Conservation (phyloP, 2,797 vertebrate genomes). For the Periophthalmus magnuspinnatus region DNA sequence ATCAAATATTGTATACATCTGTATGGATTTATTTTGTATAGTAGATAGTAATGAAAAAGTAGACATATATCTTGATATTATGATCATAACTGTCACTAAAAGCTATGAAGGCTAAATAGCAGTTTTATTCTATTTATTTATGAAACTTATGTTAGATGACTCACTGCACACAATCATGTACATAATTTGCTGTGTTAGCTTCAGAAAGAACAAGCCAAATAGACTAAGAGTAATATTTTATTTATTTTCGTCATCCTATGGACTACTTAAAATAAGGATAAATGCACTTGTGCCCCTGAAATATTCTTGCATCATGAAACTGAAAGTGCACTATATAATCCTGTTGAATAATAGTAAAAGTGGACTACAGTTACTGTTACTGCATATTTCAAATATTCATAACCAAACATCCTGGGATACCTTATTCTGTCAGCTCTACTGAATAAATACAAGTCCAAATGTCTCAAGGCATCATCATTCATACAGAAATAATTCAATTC, state of each 20-base stretch:
- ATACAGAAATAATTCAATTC: slow-evolving; percentile 70
- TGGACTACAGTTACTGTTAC: slow-evolving; percentile 34
- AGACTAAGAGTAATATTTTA: neutral
- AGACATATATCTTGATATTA: no score
- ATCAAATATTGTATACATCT: no score
- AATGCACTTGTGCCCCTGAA: neutral
- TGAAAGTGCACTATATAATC: slow-evolving; percentile 34
- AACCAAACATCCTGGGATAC: slow-evolving; percentile 47
- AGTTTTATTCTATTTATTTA: no score
- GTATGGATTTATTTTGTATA: no score
- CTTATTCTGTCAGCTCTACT: slow-evolving; percentile 59
- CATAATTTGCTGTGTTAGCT: neutral
- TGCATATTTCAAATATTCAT: slow-evolving; percentile 57
- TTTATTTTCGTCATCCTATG: neutral
- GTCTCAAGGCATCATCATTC: slow-evolving; percentile 69
- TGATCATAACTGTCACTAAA: no score
- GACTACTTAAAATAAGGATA: neutral
- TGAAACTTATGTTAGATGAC: no score
- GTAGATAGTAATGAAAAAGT: no score
- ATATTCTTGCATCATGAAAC: neutral
- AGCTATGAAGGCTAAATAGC: no score
- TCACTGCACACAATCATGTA: neutral
- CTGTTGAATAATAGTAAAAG: slow-evolving; percentile 49
- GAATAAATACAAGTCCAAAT: slow-evolving; percentile 72
- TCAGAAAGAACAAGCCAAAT: neutral